Percentiles rank a stretch among this genome's conserved stretches.
Conservation (phyloP, 2,888 invertebrate species). For the Acanthococcus lagerstroemiae region DNA sequence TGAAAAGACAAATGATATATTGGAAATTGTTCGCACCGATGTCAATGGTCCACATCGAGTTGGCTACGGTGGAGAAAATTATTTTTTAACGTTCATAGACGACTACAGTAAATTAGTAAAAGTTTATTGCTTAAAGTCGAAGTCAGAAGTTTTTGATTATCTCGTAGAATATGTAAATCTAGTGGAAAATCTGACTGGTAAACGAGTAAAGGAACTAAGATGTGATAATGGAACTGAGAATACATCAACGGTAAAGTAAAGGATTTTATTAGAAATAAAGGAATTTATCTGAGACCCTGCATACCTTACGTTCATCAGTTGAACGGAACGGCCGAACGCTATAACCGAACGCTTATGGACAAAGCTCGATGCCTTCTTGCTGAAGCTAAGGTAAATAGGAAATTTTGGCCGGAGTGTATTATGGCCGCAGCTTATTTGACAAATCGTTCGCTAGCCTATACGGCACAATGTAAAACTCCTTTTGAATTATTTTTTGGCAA, state of each 20-base stretch:
- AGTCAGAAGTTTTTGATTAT: no score
- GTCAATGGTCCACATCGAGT: background rate
- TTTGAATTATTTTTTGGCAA: conserved; percentile 38
- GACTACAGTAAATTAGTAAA: no score
- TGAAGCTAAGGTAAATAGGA: conserved; percentile 7
- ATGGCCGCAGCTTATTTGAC: conserved; percentile 19
- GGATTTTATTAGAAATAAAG: conserved; percentile 21
- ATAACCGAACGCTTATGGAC: conserved; percentile 16
- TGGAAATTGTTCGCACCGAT: conserved; percentile 15
- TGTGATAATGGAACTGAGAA: conserved; percentile 32
- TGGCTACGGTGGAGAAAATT: conserved; percentile 34
- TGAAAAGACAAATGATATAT: background rate
- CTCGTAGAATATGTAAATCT: no score
- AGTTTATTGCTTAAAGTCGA: no score
- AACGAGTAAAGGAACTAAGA: no score
- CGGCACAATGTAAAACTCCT: conserved; percentile 36
- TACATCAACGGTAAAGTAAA: conserved; percentile 32
- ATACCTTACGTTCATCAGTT: conserved; percentile 27
- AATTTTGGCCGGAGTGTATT: conserved; percentile 28
- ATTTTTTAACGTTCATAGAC: no score
- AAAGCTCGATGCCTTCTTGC: background rate
- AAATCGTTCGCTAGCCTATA: conserved; percentile 29
- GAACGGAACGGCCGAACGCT: conserved; percentile 31
- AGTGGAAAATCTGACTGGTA: no score
- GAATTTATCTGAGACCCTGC: conserved; percentile 31